A percentile compares a stretch with the other conserved stretches of the same genome.
Evolutionary conservation across 2,113 vertebrate species (phyloP).

Genomic region (Heterocephalus glaber): DNA sequence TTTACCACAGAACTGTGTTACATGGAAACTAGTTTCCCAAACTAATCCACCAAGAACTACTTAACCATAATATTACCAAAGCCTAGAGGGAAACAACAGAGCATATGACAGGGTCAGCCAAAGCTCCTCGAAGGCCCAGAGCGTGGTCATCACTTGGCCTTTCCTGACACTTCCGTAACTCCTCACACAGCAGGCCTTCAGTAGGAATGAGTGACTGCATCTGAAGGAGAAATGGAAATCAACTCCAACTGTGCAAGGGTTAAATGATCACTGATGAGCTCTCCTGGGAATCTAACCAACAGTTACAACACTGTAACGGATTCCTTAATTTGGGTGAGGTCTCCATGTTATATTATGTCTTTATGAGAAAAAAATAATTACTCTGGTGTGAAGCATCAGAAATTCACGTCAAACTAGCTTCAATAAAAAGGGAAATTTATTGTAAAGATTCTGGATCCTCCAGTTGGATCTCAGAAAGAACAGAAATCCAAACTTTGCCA

Average conservation of each 20-base stretch:
- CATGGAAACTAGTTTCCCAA: neutral
- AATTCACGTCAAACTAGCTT: neutral
- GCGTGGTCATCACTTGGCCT: neutral
- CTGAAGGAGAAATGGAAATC: neutral
- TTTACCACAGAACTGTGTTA: neutral
- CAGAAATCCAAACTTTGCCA: neutral
- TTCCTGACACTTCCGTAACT: neutral
- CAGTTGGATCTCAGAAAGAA: neutral
- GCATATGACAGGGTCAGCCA: neutral
- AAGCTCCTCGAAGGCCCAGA: neutral
- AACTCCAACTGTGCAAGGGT: neutral
- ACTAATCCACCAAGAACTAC: neutral
- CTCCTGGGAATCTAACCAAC: neutral
- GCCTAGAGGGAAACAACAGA: neutral
- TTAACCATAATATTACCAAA: neutral
- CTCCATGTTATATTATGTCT: neutral
- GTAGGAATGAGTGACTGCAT: neutral
- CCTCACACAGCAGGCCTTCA: neutral
- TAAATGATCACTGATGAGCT: neutral
- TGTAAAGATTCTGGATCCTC: neutral
- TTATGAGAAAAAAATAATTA: neutral
- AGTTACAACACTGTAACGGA: neutral
- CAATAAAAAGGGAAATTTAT: neutral
- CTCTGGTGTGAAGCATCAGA: neutral
- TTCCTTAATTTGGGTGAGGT: neutral